Base-by-base conservation (phyloP, 2,888 invertebrate genomes). In the Pyrrhia umbra region DNA sequence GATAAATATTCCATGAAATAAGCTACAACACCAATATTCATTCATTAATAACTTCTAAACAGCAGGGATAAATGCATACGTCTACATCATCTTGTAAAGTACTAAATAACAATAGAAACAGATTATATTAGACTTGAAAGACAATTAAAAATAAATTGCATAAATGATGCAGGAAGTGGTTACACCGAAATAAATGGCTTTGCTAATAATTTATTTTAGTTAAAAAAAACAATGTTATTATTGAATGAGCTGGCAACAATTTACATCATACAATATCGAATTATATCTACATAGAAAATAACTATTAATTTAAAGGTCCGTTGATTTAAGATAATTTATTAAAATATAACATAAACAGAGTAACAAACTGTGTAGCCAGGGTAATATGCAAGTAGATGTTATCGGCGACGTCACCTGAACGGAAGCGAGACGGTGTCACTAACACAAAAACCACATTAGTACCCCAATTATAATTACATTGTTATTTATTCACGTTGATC, bases 391-490 rank as follows among this genome's bases (percentile, higher is more conserved):
- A 71, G 77, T 79, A 83, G 92, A 92, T 91, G 85, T 80, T 86
- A 94, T 93, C 93, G 76, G 15, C 76, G 70, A 85, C 86, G 89
- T 92, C 94, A 94, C 94, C 94, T 94, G 94, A 90, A 88, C 92
- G 94, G 94, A 94, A 94, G 92, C 90, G 88, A 74, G 78, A 79
- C 84, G 70, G 73, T 79, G 80, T 79, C 79, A 77, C 77, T 79
- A 81, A 93, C 94, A 94, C 90, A 93, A 92, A 94, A 94, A 93
- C 92, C 83, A 88, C 94, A 94, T 94, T 94, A 94, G 89, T 82
- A 85, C 81, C 82, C 81, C 84, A 84, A 86, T 85, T 85, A 87
- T 85, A 85, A 87, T 85, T 85, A 82, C 75, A 80, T 79, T 72
- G 75, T 79, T 82, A 81, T 79, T 82, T 85, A 85, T 85, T 79